Base-by-base conservation (phyloP, 2,797 vertebrate genomes). In the Poliocrania exsul region DNA sequence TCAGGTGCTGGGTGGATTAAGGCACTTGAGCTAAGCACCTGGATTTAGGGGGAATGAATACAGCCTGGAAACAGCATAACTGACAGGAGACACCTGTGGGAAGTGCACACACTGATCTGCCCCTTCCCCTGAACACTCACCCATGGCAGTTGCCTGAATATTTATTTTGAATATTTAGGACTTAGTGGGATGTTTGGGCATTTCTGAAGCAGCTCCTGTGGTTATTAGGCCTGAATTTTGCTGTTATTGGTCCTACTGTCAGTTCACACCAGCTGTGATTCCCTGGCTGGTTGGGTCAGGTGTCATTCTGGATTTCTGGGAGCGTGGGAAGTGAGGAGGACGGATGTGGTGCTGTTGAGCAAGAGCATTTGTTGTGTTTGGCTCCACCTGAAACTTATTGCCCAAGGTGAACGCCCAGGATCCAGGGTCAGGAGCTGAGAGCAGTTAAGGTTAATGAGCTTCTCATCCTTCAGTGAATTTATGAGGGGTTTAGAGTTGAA, bases 1-100 rank as follows among this genome's bases (percentile, higher is more conserved):
- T 67, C n/a, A 35, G 21, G 2, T 57, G 19, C 28, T 9, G 40
- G 35, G 26, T 51, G 66, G 47, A 29, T 84, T 65, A 51, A 92
- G 47, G 24, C 21, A 10, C 29, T 49, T 13, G 8, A 54, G 21
- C 29, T 21, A 11, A 81, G 57, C 50, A 49, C 42, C 38, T 81
- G 62, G 54, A 3, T 6, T 44, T 29, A 3, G 14, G 7, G 15
- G 50, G 54, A 20, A 50, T n/a, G 58, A 50, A 66, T 51, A 16
- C 2, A 6, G 54, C 18, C 38, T 84, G 2, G 2, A 54, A 88
- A 65, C 50, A 65, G 1, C 4, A 2, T 5, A 33, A 28, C 16
- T 0, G 0, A 7, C 13, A 26, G 51, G 35, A 28, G 75, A 7
- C 24, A 49, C 44, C 51, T 0, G 0, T 88, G 88, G 69, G 61